Evolutionary conservation across 1,140 invertebrate species (phyloP).

Genomic region (Penaeus chinensis): DNA sequence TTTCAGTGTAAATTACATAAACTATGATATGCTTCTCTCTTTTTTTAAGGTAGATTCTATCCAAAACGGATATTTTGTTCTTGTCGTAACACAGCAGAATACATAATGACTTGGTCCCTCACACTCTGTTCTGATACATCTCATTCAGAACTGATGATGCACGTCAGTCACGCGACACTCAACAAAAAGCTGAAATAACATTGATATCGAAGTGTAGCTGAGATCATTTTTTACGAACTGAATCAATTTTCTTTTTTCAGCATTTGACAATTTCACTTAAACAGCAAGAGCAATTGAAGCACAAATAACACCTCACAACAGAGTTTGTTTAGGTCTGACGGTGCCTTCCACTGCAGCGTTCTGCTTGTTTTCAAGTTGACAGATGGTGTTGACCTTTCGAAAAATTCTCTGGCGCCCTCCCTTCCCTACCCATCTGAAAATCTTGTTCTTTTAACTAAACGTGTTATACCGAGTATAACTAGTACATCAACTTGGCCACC

Average conservation of each 20-base stretch:
- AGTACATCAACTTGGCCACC: too few species aligned
- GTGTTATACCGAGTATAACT: too few species aligned
- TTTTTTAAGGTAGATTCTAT: slow-evolving; percentile 30
- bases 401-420: too few species aligned
- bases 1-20: slow-evolving; percentile 48
- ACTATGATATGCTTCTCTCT: slow-evolving; percentile 52
- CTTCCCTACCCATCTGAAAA: too few species aligned
- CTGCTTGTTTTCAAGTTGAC: too few species aligned
- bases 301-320: too few species aligned
- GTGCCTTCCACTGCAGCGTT: too few species aligned
- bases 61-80: slow-evolving; percentile 38
- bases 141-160: slow-evolving; percentile 17
- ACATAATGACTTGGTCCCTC: slow-evolving; percentile 42
- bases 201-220: slow-evolving; percentile 32
- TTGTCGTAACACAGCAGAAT: slow-evolving; percentile 44
- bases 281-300: not conserved
- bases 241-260: not conserved
- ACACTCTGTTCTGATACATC: slow-evolving; percentile 31
- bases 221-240: slow-evolving; percentile 40
- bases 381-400: too few species aligned
- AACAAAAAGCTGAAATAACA: slow-evolving; percentile 39
- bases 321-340: too few species aligned
- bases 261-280: not conserved
- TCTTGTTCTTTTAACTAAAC: too few species aligned
- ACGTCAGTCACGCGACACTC: slow-evolving; percentile 35